phyloP scores from a whole-genome alignment of 2,888 invertebrate species.

The Sinodicranocentrus sp. region DNA sequence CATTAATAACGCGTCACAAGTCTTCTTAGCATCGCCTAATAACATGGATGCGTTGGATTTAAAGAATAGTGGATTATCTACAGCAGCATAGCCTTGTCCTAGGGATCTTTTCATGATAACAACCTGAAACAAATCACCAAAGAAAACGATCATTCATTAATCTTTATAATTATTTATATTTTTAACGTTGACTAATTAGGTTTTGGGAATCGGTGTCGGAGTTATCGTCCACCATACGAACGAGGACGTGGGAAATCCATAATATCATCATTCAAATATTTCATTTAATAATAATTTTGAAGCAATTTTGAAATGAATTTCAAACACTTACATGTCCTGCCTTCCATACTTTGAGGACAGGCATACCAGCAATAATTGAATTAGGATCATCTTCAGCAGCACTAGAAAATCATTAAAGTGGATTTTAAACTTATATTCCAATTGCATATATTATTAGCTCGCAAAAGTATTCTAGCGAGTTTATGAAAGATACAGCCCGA shows the following conservation, averaged over 20 bases:
- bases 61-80: constrained; percentile 94
- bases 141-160: too few species aligned
- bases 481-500: too few species aligned
- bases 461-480: too few species aligned
- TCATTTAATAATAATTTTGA: too few species aligned
- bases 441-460: too few species aligned
- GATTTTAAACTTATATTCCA: too few species aligned
- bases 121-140: constrained; percentile 81
- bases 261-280: constrained; percentile 29
- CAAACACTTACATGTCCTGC: constrained; percentile 82
- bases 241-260: constrained; percentile 47
- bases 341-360: constrained; percentile 92
- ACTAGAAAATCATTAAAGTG: too few species aligned
- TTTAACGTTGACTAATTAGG: not conserved
- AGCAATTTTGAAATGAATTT: constrained; percentile 79
- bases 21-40: constrained; percentile 94
- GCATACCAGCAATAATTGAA: constrained; percentile 95
- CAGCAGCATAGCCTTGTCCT: constrained; percentile 93
- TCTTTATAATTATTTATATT: not conserved
- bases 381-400: constrained; percentile 94
- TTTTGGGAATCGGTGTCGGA: constrained; percentile 26
- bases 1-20: constrained; percentile 88
- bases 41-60: constrained; percentile 92
- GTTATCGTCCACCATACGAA: constrained; percentile 36
- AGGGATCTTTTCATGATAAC: constrained; percentile 94